phyloP scores from a whole-genome alignment of 2,888 invertebrate species.

The Tiliacea aurago region DNA sequence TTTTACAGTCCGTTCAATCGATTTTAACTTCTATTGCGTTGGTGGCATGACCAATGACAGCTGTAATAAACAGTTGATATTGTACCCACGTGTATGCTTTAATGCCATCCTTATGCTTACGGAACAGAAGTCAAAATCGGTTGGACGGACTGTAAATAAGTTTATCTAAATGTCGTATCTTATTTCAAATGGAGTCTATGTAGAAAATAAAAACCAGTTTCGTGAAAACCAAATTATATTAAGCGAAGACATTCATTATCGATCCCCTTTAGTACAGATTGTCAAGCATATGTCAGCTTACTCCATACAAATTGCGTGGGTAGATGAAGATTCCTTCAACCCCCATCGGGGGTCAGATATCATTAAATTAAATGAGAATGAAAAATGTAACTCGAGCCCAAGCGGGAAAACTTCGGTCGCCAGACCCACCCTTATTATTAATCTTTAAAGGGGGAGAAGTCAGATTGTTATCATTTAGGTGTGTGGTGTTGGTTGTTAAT shows the following conservation, averaged over 20 bases:
- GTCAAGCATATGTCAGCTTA: neutral
- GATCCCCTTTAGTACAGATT: neutral
- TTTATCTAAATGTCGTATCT: too few relatives aligned
- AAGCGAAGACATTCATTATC: neutral
- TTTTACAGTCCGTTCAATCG: too few relatives aligned
- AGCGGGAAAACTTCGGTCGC: slow-evolving; percentile 17
- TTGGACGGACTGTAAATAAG: too few relatives aligned
- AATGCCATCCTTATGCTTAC: too few relatives aligned
- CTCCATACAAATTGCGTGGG: neutral
- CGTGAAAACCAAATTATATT: neutral
- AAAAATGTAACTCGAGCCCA: slow-evolving; percentile 31
- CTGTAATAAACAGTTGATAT: too few relatives aligned
- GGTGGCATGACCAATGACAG: too few relatives aligned
- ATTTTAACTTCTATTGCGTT: too few relatives aligned
- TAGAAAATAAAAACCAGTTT: neutral
- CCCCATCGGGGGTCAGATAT: neutral
- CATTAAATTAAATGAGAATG: slow-evolving; percentile 36
- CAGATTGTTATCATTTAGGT: neutral
- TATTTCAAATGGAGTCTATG: too few relatives aligned
- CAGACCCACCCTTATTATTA: neutral
- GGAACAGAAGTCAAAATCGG: too few relatives aligned
- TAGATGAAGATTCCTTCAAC: neutral
- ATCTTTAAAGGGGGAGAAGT: neutral
- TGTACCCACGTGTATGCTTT: too few relatives aligned
- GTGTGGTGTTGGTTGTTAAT: neutral